A percentile compares a stretch with the other conserved stretches of the same genome.
These are phyloP conservation scores for Gorsachius goisagi DNA, from an alignment of 2,113 vertebrate genomes.

Conservation along the genomic window DNA sequence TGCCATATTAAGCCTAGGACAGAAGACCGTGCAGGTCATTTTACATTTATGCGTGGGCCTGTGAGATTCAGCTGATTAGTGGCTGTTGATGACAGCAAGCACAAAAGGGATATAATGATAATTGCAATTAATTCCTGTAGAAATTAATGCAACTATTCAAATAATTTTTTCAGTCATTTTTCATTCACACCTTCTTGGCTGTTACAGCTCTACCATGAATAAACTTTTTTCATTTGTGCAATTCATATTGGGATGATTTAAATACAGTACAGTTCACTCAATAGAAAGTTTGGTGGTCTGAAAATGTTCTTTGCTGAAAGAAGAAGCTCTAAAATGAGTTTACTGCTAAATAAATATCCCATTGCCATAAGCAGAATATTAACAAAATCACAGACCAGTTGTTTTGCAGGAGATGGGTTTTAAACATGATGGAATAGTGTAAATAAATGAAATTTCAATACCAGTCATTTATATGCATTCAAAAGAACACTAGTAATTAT, in stretches of 20 bases:
- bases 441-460: constrained; percentile 67
- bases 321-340: not conserved
- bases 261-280: not conserved
- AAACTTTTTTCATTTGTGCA: not conserved
- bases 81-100: not conserved
- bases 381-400: not conserved
- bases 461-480: constrained; percentile 53
- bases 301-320: not conserved
- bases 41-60: not conserved
- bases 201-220: not conserved
- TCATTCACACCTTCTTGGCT: not conserved
- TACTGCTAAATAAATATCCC: not conserved
- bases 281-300: not conserved
- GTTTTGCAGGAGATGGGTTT: not conserved
- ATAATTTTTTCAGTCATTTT: not conserved
- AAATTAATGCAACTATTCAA: constrained; percentile 17
- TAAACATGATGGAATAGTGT: constrained; percentile 28
- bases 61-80: not conserved
- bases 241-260: not conserved
- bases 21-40: not conserved
- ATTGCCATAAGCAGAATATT: not conserved
- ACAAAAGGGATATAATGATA: not conserved
- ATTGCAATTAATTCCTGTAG: constrained; percentile 1
- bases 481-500: constrained; percentile 51
- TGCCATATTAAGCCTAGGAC: not conserved